Base-by-base conservation (phyloP, 1,140 invertebrate species). In the Himalopsyche phryganea region DNA sequence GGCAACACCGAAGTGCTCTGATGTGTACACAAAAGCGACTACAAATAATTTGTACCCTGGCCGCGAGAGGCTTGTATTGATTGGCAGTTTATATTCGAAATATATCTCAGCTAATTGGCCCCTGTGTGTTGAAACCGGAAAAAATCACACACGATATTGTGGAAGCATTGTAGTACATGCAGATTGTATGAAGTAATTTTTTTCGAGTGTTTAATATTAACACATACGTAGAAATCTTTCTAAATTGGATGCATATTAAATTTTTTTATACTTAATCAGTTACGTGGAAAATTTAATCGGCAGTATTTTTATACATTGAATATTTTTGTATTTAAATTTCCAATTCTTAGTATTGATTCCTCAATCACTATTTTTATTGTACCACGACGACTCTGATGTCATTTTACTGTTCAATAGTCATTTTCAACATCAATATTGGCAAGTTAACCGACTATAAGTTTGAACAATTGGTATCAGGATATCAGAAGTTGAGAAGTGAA, bases 401-500 rank as follows among this genome's bases (percentile, higher is more conserved):
- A n/a, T n/a, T n/a, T n/a, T n/a, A n/a, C n/a, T n/a, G n/a, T n/a
- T n/a, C n/a, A n/a, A n/a, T n/a, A n/a, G n/a, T n/a, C n/a, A n/a
- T n/a, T n/a, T n/a, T n/a, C n/a, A n/a, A n/a, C n/a, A n/a, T n/a
- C n/a, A n/a, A n/a, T n/a, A n/a, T n/a, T n/a, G n/a, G n/a, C n/a
- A n/a, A n/a, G n/a, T n/a, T n/a, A n/a, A n/a, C n/a, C n/a, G n/a
- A n/a, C n/a, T n/a, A n/a, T n/a, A n/a, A n/a, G n/a, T n/a, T n/a
- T n/a, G n/a, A n/a, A n/a, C n/a, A 50, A 63, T 62, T 36, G 50
- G 36, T 58, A 49, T 54, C 38, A 44, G 61, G 57, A 63, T 47
- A 51, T 41, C 55, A 63, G 61, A 62, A 58, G 61, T 56, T 41
- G 50, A 63, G 61, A 62, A 58, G 61, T 56, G 50, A 63, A 53